Evolutionary conservation across 2,113 vertebrate genomes (phyloP), one percentile per base, ranked within the genome.

Genomic region (Nesospiza acunhae): DNA sequence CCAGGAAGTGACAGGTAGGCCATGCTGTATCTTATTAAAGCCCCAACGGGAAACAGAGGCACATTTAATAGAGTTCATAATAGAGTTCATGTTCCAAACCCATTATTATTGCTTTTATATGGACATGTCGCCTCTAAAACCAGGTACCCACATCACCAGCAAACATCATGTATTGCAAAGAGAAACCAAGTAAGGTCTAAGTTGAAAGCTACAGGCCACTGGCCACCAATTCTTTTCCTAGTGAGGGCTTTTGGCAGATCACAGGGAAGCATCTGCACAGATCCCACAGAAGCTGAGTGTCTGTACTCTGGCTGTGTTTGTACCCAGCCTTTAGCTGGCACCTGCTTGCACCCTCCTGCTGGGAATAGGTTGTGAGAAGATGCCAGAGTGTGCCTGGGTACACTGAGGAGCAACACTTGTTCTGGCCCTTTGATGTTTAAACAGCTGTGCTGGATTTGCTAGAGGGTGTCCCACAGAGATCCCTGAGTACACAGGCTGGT

Each of bases 401-500:
- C 68, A 21, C 59, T 9, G 55, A 88, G 60, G 13, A 81, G 47
- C 60, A 70, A 67, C 64, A 39, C 35, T 75, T 66, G 27, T 52
- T 90, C 77, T 37, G 50, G 76, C 64, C 76, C 92, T 84, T 86
- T 30, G 42, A 42, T 66, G 68, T 90, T 92, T 86, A 53, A 90
- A 90, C 92, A 95, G 90, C 90, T 95, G 92, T 55, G 76, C 75
- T 63, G 64, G 55, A 67, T 90, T 88, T 92, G 72, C 86, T 60
- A 92, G 47, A 50, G 42, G 55, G 64, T 47, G 55, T 63, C 86
- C 53, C 13, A 92, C 59, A 80, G 52, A 60, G 70, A 97, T 93
- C 76, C 79, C 83, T 67, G 85, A 90, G 56, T 90, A 95, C 88
- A 96, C 87, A 70, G 60, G 47, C 47, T 0, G 0, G 35, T 74